A percentile compares a stretch with the other conserved stretches of the same genome.
phyloP scores from a whole-genome alignment of 2,888 invertebrate genomes.

The Colostygia pectinataria region DNA sequence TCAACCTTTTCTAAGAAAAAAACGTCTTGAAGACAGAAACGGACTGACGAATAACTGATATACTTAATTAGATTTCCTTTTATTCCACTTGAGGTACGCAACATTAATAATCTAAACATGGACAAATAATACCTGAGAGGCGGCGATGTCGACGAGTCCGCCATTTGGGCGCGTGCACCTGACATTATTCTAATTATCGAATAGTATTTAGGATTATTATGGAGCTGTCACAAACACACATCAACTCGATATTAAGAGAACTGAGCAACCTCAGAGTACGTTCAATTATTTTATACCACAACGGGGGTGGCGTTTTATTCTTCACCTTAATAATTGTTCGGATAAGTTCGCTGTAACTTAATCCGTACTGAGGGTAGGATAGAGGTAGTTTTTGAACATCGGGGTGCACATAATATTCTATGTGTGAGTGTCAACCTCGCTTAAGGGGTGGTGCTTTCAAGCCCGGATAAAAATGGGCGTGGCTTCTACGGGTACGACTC shows the following conservation, averaged over 20 bases:
- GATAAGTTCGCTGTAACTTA: slow-evolving; percentile 13
- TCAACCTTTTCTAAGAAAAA: too few relatives aligned
- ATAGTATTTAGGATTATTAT: slow-evolving; percentile 11
- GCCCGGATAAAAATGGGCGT: slow-evolving; percentile 53
- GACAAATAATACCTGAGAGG: slow-evolving; percentile 79
- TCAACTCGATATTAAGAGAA: slow-evolving; percentile 38
- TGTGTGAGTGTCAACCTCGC: slow-evolving; percentile 42
- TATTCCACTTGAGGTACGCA: too few relatives aligned
- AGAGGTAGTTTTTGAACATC: slow-evolving; percentile 43
- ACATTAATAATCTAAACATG: not conserved
- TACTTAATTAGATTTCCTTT: too few relatives aligned
- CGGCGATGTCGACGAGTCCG: slow-evolving; percentile 87
- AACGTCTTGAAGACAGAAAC: too few relatives aligned
- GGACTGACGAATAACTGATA: too few relatives aligned
- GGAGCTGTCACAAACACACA: slow-evolving; percentile 35
- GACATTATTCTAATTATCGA: slow-evolving; percentile 51
- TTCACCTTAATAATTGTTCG: slow-evolving; percentile 24
- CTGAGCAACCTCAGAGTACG: slow-evolving; percentile 44
- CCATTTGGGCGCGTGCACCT: slow-evolving; percentile 83
- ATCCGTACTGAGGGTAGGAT: slow-evolving; percentile 28
- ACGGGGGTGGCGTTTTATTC: slow-evolving; percentile 52
- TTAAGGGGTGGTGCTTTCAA: slow-evolving; percentile 56
- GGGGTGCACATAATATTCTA: slow-evolving; percentile 12
- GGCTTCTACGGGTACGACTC: slow-evolving; percentile 31
- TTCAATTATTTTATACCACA: slow-evolving; percentile 63